A percentile compares a stretch with the other conserved stretches of the same genome.
Conservation (phyloP, 2,888 invertebrate species). For the Tetragonisca angustula region DNA sequence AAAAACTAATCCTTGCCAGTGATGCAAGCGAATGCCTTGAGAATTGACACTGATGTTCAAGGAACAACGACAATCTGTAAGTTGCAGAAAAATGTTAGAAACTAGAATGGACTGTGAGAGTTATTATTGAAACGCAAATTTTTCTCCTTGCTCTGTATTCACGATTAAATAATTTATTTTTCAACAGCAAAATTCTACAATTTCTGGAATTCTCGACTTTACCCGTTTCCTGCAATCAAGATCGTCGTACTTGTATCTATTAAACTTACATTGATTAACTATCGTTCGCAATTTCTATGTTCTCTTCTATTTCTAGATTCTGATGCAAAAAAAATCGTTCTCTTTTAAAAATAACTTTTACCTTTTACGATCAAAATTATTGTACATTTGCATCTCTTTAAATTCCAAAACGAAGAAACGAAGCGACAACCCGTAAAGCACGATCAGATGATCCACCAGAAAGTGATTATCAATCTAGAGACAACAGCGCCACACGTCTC, state of each 20-base stretch:
- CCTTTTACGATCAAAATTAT: too few relatives aligned
- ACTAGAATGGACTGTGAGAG: too few relatives aligned
- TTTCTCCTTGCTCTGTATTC: background rate
- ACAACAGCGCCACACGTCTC: conserved; percentile 21
- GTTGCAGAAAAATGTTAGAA: too few relatives aligned
- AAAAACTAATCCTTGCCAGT: background rate
- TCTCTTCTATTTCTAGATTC: too few relatives aligned
- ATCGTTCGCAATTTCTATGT: too few relatives aligned
- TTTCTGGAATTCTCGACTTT: background rate
- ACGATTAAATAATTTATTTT: background rate
- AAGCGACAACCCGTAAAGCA: background rate
- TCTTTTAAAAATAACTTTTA: too few relatives aligned
- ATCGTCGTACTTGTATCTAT: too few relatives aligned
- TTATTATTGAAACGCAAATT: background rate
- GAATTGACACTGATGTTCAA: background rate
- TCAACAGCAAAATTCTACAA: background rate
- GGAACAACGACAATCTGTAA: too few relatives aligned
- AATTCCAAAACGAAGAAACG: background rate
- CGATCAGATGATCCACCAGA: background rate
- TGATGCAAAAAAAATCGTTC: too few relatives aligned
- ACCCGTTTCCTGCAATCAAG: background rate
- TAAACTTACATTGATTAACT: too few relatives aligned
- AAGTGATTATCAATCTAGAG: conserved; percentile 38
- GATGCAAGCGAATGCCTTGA: background rate
- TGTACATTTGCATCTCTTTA: background rate